A percentile compares a stretch with the other conserved stretches of the same genome.
Evolutionary conservation across 2,113 vertebrate genomes (phyloP).

Genomic region (Pungitius pungitius): DNA sequence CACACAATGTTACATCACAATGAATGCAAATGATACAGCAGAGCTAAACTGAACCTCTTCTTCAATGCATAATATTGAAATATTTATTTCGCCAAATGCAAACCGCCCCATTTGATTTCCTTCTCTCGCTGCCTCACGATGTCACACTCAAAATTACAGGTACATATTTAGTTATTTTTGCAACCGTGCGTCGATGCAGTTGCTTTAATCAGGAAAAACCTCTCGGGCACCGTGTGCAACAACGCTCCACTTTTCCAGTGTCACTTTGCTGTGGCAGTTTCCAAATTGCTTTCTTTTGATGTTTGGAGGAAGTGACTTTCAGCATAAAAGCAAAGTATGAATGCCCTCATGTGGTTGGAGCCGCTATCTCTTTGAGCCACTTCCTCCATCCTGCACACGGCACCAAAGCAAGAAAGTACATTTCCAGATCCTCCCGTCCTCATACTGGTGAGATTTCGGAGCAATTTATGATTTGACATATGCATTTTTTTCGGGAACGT

Average conservation of each 20-base stretch:
- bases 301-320: neutral
- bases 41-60: neutral
- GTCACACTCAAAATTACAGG: neutral
- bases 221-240: neutral
- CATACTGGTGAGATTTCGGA: no score
- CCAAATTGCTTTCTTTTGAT: neutral
- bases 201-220: neutral
- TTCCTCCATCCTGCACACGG: neutral
- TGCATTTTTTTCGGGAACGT: conserved; percentile 36
- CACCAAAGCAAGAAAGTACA: neutral
- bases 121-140: neutral
- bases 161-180: neutral
- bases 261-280: neutral
- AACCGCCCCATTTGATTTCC: no score
- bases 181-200: neutral
- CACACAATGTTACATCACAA: neutral
- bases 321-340: neutral
- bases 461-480: neutral
- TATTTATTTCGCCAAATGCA: no score
- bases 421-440: no score
- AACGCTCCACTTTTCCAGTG: neutral
- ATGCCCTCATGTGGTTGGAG: neutral
- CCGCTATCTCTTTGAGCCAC: neutral
- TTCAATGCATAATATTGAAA: no score
- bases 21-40: neutral